phyloP scores from a whole-genome alignment of 2,797 vertebrate genomes.

The Smutsia gigantea region DNA sequence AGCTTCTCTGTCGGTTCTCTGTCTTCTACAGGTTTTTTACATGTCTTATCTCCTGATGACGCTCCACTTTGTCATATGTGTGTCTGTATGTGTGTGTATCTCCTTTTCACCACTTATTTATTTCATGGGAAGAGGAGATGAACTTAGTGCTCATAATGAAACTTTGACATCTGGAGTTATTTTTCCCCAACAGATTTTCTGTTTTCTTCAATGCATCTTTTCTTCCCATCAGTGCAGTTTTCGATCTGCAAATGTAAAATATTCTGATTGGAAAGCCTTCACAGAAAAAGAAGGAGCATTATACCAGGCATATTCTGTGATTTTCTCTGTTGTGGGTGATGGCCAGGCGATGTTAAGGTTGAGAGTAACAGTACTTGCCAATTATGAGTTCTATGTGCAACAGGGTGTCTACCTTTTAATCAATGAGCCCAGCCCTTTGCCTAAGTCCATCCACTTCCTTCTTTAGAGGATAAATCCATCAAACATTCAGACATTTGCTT shows the following conservation, averaged over 20 bases:
- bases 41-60: not conserved
- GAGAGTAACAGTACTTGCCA: not conserved
- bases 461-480: not conserved
- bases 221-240: not conserved
- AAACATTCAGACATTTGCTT: not conserved
- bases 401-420: not conserved
- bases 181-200: not conserved
- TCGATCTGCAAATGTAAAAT: not conserved
- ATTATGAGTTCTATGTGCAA: not conserved
- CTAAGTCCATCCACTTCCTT: not conserved
- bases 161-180: not conserved
- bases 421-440: not conserved
- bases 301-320: not conserved
- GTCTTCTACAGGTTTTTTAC: not conserved
- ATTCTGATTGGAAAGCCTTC: not conserved
- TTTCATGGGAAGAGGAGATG: not conserved
- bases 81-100: not conserved
- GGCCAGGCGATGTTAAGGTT: not conserved
- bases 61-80: not conserved
- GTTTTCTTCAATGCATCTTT: not conserved
- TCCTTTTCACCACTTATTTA: not conserved
- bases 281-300: not conserved
- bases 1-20: not conserved
- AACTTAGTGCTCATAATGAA: not conserved
- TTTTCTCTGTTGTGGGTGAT: not conserved